Conservation (phyloP, 2,888 invertebrate genomes). For the Lasioglossum lativentre region DNA sequence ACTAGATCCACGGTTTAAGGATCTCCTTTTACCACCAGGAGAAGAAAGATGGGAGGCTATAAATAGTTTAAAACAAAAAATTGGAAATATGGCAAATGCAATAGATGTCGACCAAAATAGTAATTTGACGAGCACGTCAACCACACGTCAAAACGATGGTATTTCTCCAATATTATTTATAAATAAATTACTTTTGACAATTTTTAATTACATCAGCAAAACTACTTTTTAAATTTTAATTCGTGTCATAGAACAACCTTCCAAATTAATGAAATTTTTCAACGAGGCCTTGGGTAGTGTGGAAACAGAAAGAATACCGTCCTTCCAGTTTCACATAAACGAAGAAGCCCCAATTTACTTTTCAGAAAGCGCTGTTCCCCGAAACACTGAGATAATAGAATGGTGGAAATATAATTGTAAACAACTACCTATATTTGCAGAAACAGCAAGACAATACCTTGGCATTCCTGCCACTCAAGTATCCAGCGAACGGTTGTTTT, state of each 20-base stretch:
- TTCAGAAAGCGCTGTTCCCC: neutral
- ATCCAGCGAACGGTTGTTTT: neutral
- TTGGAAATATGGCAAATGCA: neutral
- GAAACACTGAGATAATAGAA: neutral
- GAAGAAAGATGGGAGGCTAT: too few species aligned
- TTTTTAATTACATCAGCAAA: neutral
- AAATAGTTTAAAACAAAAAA: neutral
- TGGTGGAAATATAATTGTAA: neutral
- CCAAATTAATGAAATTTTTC: neutral
- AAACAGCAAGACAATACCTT: neutral
- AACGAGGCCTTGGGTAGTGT: neutral
- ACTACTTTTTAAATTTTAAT: neutral
- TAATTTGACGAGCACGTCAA: neutral
- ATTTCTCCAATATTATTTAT: neutral
- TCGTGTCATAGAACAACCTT: neutral
- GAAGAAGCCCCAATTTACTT: neutral
- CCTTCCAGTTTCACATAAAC: too few species aligned
- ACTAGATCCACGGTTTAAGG: too few species aligned
- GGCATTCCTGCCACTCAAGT: slow-evolving; percentile 6
- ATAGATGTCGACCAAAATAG: neutral
- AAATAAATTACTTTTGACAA: neutral
- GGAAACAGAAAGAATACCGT: neutral
- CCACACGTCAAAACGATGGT: neutral
- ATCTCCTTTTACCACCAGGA: too few species aligned
- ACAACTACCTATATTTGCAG: neutral